A percentile compares a stretch with the other conserved stretches of the same genome.
These are phyloP conservation scores for Saccopteryx leptura DNA, from an alignment of 2,113 vertebrate genomes.

Conservation along the genomic window DNA sequence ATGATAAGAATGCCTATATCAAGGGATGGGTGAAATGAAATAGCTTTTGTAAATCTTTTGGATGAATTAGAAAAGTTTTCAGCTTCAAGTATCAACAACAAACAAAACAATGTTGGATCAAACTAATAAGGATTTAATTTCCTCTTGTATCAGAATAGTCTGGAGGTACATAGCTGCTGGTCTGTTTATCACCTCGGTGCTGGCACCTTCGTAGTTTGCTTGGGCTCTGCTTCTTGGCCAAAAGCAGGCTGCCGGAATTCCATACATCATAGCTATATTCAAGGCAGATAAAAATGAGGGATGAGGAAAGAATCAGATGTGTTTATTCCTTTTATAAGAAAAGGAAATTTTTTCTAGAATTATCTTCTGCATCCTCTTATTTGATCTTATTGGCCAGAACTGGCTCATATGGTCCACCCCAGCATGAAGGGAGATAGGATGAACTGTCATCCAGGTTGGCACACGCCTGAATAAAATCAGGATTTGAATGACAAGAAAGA, in stretches of 20 bases:
- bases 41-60: not conserved
- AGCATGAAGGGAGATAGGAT: not conserved
- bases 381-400: not conserved
- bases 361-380: not conserved
- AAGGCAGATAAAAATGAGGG: not conserved
- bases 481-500: not conserved
- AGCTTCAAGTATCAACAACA: not conserved
- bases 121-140: not conserved
- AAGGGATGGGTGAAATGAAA: constrained; percentile 1
- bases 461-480: not conserved
- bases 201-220: not conserved
- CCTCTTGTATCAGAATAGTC: not conserved
- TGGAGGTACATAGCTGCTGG: not conserved
- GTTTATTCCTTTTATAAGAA: not conserved
- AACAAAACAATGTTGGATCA: not conserved
- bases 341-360: not conserved
- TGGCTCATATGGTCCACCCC: not conserved
- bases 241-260: constrained; percentile 1
- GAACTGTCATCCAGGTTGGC: not conserved
- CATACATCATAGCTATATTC: not conserved
- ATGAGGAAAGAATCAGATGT: not conserved
- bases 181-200: not conserved
- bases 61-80: not conserved
- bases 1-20: not conserved
- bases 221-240: not conserved